These are phyloP conservation scores for Arremon brunneinucha DNA, from an alignment of 2,797 vertebrate genomes.

Conservation along the genomic window DNA sequence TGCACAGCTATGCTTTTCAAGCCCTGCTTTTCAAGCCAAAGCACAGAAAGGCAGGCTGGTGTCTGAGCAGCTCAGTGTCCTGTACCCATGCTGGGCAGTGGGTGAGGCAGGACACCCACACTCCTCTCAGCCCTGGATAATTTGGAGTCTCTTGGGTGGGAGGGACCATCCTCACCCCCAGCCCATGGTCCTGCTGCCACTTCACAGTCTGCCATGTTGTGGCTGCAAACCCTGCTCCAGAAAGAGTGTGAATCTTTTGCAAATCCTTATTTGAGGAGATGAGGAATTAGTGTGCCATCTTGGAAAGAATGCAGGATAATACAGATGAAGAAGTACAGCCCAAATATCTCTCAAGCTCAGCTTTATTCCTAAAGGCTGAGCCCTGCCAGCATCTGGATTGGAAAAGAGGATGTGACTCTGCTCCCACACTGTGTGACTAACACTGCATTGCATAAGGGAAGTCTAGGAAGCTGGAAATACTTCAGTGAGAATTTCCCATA, in stretches of 20 bases:
- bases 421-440: not conserved
- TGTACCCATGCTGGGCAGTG: not conserved
- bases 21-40: not conserved
- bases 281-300: not conserved
- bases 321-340: not conserved
- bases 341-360: not conserved
- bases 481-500: not conserved
- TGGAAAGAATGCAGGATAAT: not conserved
- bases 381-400: not conserved
- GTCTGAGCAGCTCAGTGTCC: not conserved
- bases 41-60: not conserved
- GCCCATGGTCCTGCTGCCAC: not conserved
- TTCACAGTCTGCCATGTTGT: not conserved
- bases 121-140: not conserved
- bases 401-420: not conserved
- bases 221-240: not conserved
- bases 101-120: not conserved
- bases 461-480: not conserved
- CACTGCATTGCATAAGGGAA: not conserved
- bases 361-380: not conserved
- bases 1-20: not conserved
- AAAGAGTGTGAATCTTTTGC: not conserved
- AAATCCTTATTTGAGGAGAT: not conserved
- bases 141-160: rapidly evolving
- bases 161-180: not conserved